Percentiles rank a stretch among this genome's conserved stretches.
These are phyloP conservation scores for Tipula unca DNA, from an alignment of 2,888 invertebrate genomes.

Conservation along the genomic window DNA sequence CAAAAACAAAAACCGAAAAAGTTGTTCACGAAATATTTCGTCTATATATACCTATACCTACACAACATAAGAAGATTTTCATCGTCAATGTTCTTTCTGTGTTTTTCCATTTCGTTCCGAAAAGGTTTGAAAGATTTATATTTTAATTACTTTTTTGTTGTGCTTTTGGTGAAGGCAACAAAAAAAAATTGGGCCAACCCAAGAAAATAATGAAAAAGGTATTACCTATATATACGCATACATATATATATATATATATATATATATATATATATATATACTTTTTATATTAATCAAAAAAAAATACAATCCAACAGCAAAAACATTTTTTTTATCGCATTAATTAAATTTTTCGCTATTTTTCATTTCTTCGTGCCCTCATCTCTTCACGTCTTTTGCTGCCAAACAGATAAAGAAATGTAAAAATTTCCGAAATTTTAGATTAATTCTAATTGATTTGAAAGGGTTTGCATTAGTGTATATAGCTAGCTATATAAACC, in stretches of 20 bases:
- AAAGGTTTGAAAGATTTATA: background rate
- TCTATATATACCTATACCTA: background rate
- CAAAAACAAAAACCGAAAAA: background rate
- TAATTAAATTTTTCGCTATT: background rate
- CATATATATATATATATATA: too few relatives aligned
- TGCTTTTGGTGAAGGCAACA: background rate
- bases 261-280: too few relatives aligned
- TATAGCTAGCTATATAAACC: too few relatives aligned
- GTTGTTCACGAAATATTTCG: too few relatives aligned
- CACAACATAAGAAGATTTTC: background rate
- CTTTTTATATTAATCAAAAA: background rate
- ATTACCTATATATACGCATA: background rate
- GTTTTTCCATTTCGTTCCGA: background rate
- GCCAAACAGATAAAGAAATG: background rate
- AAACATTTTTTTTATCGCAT: background rate
- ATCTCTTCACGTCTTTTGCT: background rate
- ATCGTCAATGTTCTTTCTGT: background rate
- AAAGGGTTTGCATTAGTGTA: background rate
- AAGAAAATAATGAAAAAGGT: background rate
- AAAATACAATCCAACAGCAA: background rate
- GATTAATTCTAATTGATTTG: conserved; percentile 8
- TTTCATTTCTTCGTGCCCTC: background rate
- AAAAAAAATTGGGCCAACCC: background rate
- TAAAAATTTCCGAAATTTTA: background rate
- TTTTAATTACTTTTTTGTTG: background rate